Percentiles rank a stretch among this genome's conserved stretches.
These are phyloP conservation scores for Apoderus coryli DNA, from an alignment of 2,888 invertebrate genomes.

Conservation along the genomic window DNA sequence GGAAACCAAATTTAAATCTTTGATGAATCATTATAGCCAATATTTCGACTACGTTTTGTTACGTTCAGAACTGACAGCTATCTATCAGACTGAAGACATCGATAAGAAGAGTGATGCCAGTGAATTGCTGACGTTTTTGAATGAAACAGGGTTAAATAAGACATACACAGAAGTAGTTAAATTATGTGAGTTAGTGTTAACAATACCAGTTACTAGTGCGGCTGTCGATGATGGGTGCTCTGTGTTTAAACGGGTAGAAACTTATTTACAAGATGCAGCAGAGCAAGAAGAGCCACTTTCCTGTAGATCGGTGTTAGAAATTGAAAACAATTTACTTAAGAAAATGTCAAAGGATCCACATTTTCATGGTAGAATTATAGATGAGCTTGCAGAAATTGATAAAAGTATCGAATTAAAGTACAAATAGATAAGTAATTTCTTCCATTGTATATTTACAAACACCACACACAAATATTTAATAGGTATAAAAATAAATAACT, in stretches of 20 bases:
- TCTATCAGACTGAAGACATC: slow-evolving; percentile 9
- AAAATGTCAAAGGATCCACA: too few species aligned
- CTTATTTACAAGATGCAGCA: slow-evolving; percentile 7
- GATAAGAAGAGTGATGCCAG: slow-evolving; percentile 3
- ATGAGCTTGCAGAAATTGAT: too few species aligned
- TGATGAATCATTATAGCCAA: slow-evolving; percentile 8
- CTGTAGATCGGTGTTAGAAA: background rate
- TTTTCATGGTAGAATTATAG: too few species aligned
- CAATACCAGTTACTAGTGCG: slow-evolving; percentile 10
- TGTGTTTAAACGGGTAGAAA: slow-evolving; percentile 9
- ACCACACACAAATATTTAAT: too few species aligned
- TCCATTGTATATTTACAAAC: too few species aligned
- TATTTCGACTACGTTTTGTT: slow-evolving; percentile 7
- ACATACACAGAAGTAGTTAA: slow-evolving; percentile 9
- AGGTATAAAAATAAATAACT: too few species aligned
- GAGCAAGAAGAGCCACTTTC: slow-evolving; percentile 2
- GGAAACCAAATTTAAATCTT: slow-evolving; percentile 7
- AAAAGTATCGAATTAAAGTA: too few species aligned
- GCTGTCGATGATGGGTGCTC: slow-evolving; percentile 8
- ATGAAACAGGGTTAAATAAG: slow-evolving; percentile 1
- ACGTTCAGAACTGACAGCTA: slow-evolving; percentile 7
- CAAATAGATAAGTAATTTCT: too few species aligned
- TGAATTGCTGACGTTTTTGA: slow-evolving; percentile 8
- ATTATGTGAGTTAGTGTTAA: slow-evolving; percentile 13
- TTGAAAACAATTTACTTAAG: too few species aligned